Base-by-base conservation (phyloP, 1,140 invertebrate species). In the Agrypnia vestita region DNA sequence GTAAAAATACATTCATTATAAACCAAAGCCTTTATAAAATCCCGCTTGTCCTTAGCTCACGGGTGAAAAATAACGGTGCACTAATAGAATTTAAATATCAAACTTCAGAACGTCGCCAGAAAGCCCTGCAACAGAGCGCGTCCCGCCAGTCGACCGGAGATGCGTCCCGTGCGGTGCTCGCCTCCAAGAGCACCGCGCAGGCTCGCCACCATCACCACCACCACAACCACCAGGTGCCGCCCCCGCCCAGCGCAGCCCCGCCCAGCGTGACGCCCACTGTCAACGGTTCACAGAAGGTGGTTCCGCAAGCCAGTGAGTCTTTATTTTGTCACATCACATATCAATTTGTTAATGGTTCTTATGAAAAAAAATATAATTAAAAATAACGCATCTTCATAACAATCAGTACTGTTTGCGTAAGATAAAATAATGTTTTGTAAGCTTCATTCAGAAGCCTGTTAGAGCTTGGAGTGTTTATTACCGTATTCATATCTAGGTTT, bases 101-200 rank as follows among this genome's bases (percentile, higher is more conserved):
- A 21, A 21, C 71, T 83, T 84, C 17, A 86, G 86, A 76, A 83
- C 84, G 69, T 82, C 86, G 12, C 84, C 87, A 71, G 84, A 85
- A 78, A 55, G 67, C 76, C 17, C 17, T 75, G 43, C 55, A 51
- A 75, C 25, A 53, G 69, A 67, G 84, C 80, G 13, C 85, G 84
- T 46, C 81, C 3, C 61, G 84, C 82, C 17, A 86, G 84, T 49
- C 82, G 3, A 64, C 80, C 0, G 67, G 56, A 13, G 80, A 59
- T 17, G 15, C 17, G 62, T 73, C 71, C 17, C 35, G 49, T 46
- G 49, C 21, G 21, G 19, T 43, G 73, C 44, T 15, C 46, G 8
- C 43, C 11, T 44, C 51, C 15, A 51, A 59, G 51, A 15, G 21
- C 0, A 35, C 62, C 1, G 76, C 62, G 15, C 80, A 49, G 64